Conservation (phyloP, 23 tunicate genomes). For the Ciona savignyi region DNA sequence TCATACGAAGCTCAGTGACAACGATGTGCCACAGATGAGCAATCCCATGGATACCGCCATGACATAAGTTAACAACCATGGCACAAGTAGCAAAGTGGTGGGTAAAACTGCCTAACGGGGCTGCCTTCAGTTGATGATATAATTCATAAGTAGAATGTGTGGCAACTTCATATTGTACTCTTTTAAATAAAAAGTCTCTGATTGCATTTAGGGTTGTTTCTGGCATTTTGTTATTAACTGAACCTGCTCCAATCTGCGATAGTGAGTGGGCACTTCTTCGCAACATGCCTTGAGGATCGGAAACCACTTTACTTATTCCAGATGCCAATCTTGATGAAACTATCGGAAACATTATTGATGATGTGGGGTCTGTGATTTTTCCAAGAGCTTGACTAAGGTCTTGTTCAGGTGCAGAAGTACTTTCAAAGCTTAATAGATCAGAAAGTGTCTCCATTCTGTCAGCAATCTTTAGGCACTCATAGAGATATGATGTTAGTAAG, state of each 20-base stretch:
- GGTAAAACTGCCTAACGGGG: constrained; percentile 74
- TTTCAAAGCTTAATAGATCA: constrained; percentile 24
- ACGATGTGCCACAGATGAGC: constrained; percentile 91
- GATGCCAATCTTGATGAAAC: constrained; percentile 55
- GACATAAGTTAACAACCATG: constrained; percentile 65
- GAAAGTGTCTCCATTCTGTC: constrained; percentile 36
- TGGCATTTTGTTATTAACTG: neutral
- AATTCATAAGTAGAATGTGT: constrained; percentile 5
- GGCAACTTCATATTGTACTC: neutral
- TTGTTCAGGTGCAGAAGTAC: constrained; percentile 19
- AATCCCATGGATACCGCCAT: constrained; percentile 70
- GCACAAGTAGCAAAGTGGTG: constrained; percentile 61
- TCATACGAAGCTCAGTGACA: constrained; percentile 56
- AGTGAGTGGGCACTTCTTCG: constrained; percentile 43
- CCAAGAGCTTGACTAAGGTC: constrained; percentile 70
- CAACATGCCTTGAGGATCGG: constrained; percentile 44
- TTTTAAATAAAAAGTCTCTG: constrained; percentile 35
- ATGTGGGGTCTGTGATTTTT: constrained; percentile 44
- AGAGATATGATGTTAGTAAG: constrained; percentile 45
- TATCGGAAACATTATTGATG: constrained; percentile 28
- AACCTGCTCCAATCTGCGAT: constrained; percentile 26
- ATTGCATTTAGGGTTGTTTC: constrained; percentile 43
- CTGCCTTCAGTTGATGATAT: constrained; percentile 70
- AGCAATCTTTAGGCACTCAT: constrained; percentile 41
- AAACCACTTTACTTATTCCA: constrained; percentile 66